Evolutionary conservation across 2,797 vertebrate genomes (phyloP).

Genomic region (Valencia hispanica): DNA sequence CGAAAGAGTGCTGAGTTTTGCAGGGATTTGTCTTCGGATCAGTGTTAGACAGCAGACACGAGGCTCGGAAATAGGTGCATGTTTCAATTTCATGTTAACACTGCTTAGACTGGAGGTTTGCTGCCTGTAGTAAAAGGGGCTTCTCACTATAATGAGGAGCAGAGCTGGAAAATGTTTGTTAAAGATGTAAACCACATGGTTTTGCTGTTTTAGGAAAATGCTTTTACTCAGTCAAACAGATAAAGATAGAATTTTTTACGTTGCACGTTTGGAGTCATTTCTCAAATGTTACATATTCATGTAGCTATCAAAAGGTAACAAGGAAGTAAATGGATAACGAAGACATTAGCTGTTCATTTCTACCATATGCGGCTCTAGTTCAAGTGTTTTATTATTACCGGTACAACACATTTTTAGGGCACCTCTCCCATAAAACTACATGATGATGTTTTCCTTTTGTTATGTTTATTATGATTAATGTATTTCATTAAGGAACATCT

Average conservation of each 20-base stretch:
- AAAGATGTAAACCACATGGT: background rate
- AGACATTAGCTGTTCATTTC: background rate
- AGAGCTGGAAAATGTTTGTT: background rate
- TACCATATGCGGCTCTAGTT: background rate
- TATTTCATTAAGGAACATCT: conserved; percentile 57
- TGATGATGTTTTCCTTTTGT: conserved; percentile 17
- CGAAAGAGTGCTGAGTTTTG: conserved; percentile 56
- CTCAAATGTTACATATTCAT: background rate
- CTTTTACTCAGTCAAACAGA: background rate
- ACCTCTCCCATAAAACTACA: conserved; percentile 12
- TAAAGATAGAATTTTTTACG: background rate
- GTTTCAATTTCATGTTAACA: conserved; percentile 51
- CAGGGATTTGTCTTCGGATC: conserved; percentile 71
- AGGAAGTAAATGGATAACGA: conserved; percentile 5
- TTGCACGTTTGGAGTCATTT: conserved; percentile 2
- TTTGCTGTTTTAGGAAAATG: background rate
- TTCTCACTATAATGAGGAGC: conserved; percentile 10
- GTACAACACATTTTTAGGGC: conserved; percentile 11
- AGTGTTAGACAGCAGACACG: conserved; percentile 57
- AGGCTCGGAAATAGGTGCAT: conserved; percentile 55
- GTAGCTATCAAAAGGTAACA: conserved; percentile 2
- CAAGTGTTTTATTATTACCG: conserved; percentile 2
- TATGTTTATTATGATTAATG: conserved; percentile 36
- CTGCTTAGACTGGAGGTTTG: conserved; percentile 15
- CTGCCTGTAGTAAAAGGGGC: conserved; percentile 24